Evolutionary conservation across 2,888 invertebrate genomes (phyloP).

Genomic region (Pecten maximus): DNA sequence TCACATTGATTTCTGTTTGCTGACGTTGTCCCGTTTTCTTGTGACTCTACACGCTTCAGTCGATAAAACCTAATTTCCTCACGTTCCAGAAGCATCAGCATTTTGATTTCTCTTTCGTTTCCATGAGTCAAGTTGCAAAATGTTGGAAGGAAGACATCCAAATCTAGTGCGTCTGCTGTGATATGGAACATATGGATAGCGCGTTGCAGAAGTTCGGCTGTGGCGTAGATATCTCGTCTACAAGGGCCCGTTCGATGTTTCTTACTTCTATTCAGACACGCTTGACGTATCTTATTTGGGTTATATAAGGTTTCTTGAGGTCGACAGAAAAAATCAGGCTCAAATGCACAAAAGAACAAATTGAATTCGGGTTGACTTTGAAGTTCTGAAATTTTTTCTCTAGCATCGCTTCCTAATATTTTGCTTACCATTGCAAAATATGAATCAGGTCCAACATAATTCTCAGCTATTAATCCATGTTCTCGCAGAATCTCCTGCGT

Average conservation of each 20-base stretch:
- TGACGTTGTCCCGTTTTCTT: background rate
- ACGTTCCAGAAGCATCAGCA: background rate
- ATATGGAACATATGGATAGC: constrained; percentile 7
- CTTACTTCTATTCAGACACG: background rate
- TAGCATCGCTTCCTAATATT: background rate
- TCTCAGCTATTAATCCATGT: background rate
- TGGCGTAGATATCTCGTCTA: background rate
- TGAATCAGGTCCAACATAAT: background rate
- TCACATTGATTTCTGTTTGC: background rate
- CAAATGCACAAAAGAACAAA: background rate
- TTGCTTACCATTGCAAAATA: background rate
- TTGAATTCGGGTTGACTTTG: background rate
- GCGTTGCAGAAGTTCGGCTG: background rate
- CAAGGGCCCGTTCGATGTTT: background rate
- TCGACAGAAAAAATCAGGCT: background rate
- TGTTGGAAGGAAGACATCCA: background rate
- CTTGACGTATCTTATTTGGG: background rate
- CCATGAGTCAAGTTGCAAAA: background rate
- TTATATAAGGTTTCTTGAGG: background rate
- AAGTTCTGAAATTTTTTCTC: background rate
- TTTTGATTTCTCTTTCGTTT: background rate
- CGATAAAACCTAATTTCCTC: background rate
- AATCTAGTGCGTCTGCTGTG: background rate
- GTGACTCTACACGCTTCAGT: background rate
- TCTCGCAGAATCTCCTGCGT: background rate